These are phyloP conservation scores for Enteromius afrohamiltoni DNA, from an alignment of 2,797 vertebrate species.

Conservation along the genomic window DNA sequence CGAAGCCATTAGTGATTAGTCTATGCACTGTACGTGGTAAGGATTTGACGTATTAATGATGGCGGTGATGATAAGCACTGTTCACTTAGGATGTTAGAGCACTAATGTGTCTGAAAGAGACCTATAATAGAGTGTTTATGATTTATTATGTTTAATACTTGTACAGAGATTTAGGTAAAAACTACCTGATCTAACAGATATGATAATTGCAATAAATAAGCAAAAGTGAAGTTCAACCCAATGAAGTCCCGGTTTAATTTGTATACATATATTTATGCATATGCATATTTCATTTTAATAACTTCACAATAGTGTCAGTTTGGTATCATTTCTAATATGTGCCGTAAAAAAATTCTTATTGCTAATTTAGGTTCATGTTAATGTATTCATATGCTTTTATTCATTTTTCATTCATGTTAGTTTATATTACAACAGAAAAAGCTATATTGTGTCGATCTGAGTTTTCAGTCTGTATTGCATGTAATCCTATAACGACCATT, in stretches of 20 bases:
- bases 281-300: background rate
- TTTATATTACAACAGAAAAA: background rate
- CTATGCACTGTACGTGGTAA: slow-evolving; percentile 55
- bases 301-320: background rate
- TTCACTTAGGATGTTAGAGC: slow-evolving; percentile 16
- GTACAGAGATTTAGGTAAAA: slow-evolving; percentile 45
- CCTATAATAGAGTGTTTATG: slow-evolving; percentile 33
- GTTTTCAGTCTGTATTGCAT: background rate
- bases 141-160: slow-evolving; percentile 47
- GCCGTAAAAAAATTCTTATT: too few relatives aligned
- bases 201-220: slow-evolving; percentile 43
- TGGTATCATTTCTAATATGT: background rate
- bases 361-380: background rate
- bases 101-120: slow-evolving; percentile 41
- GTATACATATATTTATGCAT: background rate
- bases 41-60: slow-evolving; percentile 22
- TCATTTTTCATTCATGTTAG: background rate
- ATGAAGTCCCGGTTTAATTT: background rate
- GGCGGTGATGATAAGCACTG: slow-evolving; percentile 7
- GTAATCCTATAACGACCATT: background rate
- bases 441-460: background rate
- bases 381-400: background rate
- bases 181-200: slow-evolving; percentile 2
- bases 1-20: slow-evolving; percentile 42
- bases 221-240: slow-evolving; percentile 6